A percentile compares a stretch with the other conserved stretches of the same genome.
These are phyloP conservation scores for Scaptomyza montana DNA, from an alignment of 1,140 invertebrate genomes.

Conservation along the genomic window DNA sequence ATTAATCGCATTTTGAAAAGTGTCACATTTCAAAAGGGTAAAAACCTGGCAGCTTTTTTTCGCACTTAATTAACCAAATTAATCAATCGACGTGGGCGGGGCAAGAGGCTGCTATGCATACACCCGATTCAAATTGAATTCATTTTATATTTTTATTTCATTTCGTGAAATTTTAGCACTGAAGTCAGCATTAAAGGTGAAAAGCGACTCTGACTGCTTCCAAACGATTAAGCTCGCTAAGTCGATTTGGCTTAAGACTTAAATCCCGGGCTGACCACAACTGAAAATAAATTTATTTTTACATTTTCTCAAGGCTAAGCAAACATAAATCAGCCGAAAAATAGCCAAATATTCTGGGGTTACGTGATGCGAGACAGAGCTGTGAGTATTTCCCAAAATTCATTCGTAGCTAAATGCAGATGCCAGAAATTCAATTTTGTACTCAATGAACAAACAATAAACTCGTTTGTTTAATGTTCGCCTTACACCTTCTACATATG, in stretches of 20 bases:
- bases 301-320: conserved; percentile 10
- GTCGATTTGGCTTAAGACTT: background rate
- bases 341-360: background rate
- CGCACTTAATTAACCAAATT: conserved; percentile 57
- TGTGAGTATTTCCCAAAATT: conserved; percentile 4
- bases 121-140: conserved; percentile 24
- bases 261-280: conserved; percentile 10
- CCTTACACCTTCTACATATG: background rate
- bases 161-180: conserved; percentile 11
- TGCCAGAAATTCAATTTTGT: conserved; percentile 4
- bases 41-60: background rate
- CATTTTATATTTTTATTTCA: conserved; percentile 17
- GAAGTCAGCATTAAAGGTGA: conserved; percentile 49
- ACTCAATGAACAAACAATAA: background rate
- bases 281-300: conserved; percentile 38
- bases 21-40: conserved; percentile 55
- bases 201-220: background rate
- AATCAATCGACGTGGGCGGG: conserved; percentile 30
- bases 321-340: conserved; percentile 55
- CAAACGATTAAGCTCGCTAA: background rate
- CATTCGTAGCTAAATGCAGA: conserved; percentile 13
- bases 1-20: conserved; percentile 62
- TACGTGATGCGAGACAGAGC: background rate
- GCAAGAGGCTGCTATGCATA: conserved; percentile 15
- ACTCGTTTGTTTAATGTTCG: background rate